phyloP scores from a whole-genome alignment of 2,797 vertebrate genomes.

The Characodon lateralis region DNA sequence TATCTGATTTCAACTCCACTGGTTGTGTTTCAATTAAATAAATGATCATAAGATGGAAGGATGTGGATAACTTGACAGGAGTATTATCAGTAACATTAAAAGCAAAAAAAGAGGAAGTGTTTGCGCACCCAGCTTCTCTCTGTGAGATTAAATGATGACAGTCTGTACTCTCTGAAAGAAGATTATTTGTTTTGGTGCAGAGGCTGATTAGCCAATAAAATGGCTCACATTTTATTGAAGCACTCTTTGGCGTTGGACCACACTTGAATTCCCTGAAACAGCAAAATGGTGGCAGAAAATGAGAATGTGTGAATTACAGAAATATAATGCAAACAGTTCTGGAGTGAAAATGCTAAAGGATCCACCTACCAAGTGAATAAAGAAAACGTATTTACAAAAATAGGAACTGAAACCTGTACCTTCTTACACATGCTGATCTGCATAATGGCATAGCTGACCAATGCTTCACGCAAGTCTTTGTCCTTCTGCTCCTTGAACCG shows the following conservation, averaged over 20 bases:
- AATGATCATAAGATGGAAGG: neutral
- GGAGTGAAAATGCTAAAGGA: neutral
- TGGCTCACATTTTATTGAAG: conserved; percentile 95
- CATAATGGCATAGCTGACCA: conserved; percentile 97
- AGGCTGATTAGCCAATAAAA: conserved; percentile 26
- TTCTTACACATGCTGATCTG: conserved; percentile 99
- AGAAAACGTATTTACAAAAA: neutral
- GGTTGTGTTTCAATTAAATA: conserved; percentile 10
- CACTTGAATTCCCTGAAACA: conserved; percentile 92
- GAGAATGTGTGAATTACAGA: neutral
- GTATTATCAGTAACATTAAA: conserved; percentile 19
- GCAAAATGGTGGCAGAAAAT: conserved; percentile 13
- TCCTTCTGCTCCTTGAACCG: conserved; percentile 97
- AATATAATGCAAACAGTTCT: neutral
- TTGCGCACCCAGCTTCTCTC: conserved; percentile 9
- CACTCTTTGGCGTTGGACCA: conserved; percentile 99
- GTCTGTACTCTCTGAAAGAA: conserved; percentile 31
- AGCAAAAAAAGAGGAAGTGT: conserved; percentile 41
- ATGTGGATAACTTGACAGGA: conserved; percentile 6
- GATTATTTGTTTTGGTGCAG: conserved; percentile 29
- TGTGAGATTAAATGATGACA: conserved; percentile 16
- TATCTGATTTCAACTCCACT: conserved; percentile 1
- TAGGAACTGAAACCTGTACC: conserved; percentile 70
- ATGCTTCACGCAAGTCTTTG: conserved; percentile 91
- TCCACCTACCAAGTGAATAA: neutral